phyloP scores from a whole-genome alignment of 2,797 vertebrate genomes.

The Halcyon chelicuti region DNA sequence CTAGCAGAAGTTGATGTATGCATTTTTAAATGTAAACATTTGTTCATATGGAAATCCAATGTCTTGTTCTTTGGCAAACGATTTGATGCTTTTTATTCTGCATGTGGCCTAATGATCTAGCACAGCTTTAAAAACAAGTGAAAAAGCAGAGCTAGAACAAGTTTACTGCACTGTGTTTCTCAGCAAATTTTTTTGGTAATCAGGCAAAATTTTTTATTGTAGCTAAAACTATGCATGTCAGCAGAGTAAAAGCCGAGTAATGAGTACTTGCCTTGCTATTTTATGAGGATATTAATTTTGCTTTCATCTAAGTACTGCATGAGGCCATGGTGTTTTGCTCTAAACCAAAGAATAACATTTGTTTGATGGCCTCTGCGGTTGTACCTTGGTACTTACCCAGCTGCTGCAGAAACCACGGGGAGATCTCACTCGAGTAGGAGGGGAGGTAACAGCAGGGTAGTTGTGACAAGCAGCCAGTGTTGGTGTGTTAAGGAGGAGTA shows the following conservation, averaged over 20 bases:
- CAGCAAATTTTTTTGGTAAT: neutral
- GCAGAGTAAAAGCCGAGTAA: neutral
- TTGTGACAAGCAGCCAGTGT: neutral
- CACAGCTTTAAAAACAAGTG: neutral
- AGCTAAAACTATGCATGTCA: neutral
- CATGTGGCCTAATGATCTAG: neutral
- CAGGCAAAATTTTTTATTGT: neutral
- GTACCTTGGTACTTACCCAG: neutral
- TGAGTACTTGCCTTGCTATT: neutral
- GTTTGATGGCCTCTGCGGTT: neutral
- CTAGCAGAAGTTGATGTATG: neutral
- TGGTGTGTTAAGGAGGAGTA: neutral
- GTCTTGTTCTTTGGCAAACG: neutral
- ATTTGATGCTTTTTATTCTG: neutral
- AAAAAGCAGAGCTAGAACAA: slow-evolving; percentile 6
- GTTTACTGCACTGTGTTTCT: neutral
- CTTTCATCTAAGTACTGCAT: neutral
- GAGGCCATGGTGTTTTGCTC: neutral
- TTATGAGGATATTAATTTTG: neutral
- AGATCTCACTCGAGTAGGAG: neutral
- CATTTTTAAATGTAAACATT: neutral
- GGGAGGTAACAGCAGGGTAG: neutral
- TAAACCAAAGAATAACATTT: neutral
- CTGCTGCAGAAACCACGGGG: neutral
- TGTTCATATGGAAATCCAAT: neutral